Conservation (phyloP, 1,140 invertebrate genomes). For the Atta colombica region DNA sequence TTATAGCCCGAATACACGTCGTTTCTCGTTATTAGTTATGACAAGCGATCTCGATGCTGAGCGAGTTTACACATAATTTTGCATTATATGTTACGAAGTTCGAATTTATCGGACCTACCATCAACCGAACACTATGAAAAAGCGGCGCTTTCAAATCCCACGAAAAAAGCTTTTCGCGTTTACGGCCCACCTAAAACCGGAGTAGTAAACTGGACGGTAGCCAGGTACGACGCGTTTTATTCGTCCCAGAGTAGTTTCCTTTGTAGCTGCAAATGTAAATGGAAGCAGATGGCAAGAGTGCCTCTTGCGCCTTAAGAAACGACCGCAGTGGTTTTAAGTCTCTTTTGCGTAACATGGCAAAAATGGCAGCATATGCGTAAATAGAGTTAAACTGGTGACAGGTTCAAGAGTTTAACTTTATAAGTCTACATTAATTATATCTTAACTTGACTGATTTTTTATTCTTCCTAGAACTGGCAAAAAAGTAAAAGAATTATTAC, state of each 20-base stretch:
- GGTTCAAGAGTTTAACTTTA: background rate
- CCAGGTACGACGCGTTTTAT: constrained; percentile 66
- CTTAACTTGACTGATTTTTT: background rate
- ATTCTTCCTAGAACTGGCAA: background rate
- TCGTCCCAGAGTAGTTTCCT: constrained; percentile 65
- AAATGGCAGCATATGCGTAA: background rate
- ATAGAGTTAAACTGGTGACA: background rate
- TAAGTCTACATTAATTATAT: background rate
- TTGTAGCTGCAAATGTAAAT: constrained; percentile 71
- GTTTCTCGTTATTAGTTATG: constrained; percentile 64
- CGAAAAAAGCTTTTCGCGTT: constrained; percentile 53
- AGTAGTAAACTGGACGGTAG: constrained; percentile 64
- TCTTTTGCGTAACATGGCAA: background rate
- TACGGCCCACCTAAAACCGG: constrained; percentile 57
- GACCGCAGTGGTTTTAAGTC: constrained; percentile 2
- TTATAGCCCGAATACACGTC: constrained; percentile 56
- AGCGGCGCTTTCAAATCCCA: background rate
- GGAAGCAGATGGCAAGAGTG: constrained; percentile 32
- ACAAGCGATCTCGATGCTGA: constrained; percentile 56
- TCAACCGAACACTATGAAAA: background rate
- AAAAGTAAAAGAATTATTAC: background rate
- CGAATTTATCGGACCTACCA: constrained; percentile 46
- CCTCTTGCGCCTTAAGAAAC: constrained; percentile 56
- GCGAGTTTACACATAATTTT: constrained; percentile 58
- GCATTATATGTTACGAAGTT: constrained; percentile 24